Evolutionary conservation across 2,888 invertebrate species (phyloP).

Genomic region (Agrypnus murinus): DNA sequence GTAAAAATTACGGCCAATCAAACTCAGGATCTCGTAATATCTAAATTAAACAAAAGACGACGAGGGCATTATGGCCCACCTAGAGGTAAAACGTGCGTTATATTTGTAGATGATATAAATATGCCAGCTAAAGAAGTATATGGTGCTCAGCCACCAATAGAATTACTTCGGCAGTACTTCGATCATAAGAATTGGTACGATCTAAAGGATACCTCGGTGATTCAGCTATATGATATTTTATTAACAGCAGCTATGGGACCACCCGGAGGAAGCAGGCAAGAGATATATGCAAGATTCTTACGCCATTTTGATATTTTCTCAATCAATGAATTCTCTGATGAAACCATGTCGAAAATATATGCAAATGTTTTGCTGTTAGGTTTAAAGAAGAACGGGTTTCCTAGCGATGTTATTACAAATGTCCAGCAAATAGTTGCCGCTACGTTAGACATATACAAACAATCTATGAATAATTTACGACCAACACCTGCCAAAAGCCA

Average conservation of each 20-base stretch:
- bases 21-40: constrained; percentile 85
- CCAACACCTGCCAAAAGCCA: constrained; percentile 91
- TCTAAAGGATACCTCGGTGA: constrained; percentile 85
- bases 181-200: constrained; percentile 94
- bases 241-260: constrained; percentile 92
- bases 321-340: constrained; percentile 90
- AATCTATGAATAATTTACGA: constrained; percentile 79
- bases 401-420: constrained; percentile 80
- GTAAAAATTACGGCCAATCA: constrained; percentile 88
- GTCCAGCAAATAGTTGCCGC: constrained; percentile 85
- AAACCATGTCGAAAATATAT: constrained; percentile 92
- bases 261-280: constrained; percentile 92
- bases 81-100: constrained; percentile 80
- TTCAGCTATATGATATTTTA: constrained; percentile 85
- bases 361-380: constrained; percentile 84
- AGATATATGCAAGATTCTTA: constrained; percentile 88
- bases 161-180: constrained; percentile 86
- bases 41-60: constrained; percentile 80
- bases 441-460: constrained; percentile 87
- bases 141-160: constrained; percentile 91
- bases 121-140: constrained; percentile 90
- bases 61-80: constrained; percentile 86
- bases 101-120: constrained; percentile 92
- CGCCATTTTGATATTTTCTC: constrained; percentile 91
- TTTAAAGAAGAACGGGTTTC: constrained; percentile 86